These are phyloP conservation scores for Halictus quadricinctus DNA, from an alignment of 2,888 invertebrate genomes.

Conservation along the genomic window DNA sequence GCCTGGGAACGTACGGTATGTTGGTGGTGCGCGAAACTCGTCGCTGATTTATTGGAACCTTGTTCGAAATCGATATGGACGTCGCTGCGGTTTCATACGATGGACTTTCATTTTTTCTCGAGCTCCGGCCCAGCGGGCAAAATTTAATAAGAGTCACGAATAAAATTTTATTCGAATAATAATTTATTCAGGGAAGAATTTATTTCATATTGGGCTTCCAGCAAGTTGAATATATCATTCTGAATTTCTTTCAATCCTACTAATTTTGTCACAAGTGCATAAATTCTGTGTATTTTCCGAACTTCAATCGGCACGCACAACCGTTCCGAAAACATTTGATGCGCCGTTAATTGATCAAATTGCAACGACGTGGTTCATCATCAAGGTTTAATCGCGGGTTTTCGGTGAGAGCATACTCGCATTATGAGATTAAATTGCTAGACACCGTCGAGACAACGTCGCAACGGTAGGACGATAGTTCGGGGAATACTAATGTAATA, in stretches of 20 bases:
- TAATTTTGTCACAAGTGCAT: no score
- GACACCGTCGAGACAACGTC: not conserved
- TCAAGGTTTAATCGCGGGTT: not conserved
- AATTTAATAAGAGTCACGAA: no score
- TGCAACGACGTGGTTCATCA: not conserved
- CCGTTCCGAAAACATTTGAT: not conserved
- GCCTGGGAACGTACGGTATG: conserved; percentile 62
- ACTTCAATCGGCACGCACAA: not conserved
- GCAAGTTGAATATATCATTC: no score
- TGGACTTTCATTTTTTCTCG: not conserved
- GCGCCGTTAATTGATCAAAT: not conserved
- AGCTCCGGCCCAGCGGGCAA: no score
- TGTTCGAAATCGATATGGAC: conserved; percentile 68
- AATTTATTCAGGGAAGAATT: not conserved
- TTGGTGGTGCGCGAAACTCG: conserved; percentile 46
- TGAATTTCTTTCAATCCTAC: no score
- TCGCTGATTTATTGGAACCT: conserved; percentile 50
- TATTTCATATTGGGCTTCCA: no score
- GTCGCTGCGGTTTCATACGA: conserved; percentile 14
- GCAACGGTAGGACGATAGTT: conserved; percentile 8
- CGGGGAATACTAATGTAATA: conserved; percentile 9
- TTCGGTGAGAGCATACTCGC: not conserved
- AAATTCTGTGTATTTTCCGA: no score
- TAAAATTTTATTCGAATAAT: no score
- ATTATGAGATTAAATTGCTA: not conserved